These are phyloP conservation scores for Noctua pronuba DNA, from an alignment of 2,888 invertebrate species.

Conservation along the genomic window DNA sequence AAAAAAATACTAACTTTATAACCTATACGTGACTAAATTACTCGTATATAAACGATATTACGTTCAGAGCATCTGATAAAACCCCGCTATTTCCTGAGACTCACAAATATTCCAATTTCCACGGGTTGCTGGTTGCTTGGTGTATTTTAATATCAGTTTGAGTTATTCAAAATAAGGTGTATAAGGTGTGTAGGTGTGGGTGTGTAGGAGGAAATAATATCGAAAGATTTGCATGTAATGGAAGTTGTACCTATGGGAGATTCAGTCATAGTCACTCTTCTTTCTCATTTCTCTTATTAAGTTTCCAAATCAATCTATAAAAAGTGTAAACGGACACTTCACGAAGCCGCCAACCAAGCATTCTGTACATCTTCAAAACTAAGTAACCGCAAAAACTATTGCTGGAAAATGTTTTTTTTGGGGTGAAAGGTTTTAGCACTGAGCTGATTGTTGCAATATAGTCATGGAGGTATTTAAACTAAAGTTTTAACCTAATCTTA, in stretches of 20 bases:
- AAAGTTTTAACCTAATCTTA: too few species aligned
- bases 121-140: neutral
- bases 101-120: constrained; percentile 29
- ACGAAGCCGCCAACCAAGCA: too few species aligned
- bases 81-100: constrained; percentile 8
- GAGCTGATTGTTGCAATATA: too few species aligned
- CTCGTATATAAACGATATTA: constrained; percentile 1
- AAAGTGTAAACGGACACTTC: too few species aligned
- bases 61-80: constrained; percentile 5
- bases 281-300: neutral
- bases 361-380: too few species aligned
- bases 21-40: neutral
- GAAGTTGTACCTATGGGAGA: neutral
- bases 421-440: too few species aligned
- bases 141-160: constrained; percentile 35
- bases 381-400: too few species aligned
- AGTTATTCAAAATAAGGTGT: constrained; percentile 22
- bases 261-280: neutral
- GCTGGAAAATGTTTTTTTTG: too few species aligned
- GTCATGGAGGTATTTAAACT: too few species aligned
- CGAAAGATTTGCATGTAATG: constrained; percentile 9
- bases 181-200: too few species aligned
- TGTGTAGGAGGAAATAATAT: too few species aligned
- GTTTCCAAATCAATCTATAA: neutral
- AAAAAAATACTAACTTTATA: too few species aligned